Evolutionary conservation across 1,140 invertebrate genomes (phyloP), one percentile per base, ranked within the genome.

Genomic region (Tyrophagus putrescentiae): DNA sequence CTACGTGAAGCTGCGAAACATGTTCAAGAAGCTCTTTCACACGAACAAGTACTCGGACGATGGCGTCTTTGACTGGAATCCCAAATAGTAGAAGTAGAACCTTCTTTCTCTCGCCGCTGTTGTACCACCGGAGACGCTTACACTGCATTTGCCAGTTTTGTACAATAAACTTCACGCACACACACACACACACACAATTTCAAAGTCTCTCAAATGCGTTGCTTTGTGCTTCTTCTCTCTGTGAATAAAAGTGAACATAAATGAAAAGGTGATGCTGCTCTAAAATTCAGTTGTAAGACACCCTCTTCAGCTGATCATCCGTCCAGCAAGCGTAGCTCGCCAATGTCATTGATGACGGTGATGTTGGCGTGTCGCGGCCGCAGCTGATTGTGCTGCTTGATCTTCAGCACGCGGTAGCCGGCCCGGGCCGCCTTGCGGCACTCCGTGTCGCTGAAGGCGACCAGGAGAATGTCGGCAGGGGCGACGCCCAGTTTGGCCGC

Each of bases 31-130:
- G 68, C 69, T 76, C 50, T 71, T 76, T 68, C 68, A 71, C 45
- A 69, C 68, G 57, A 75, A 73, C 66, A 68, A 68, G 39, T 75
- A 68, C 64, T 69, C 71, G 27, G 72, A 70, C 65, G 75, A 76
- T 64, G 73, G 72, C 69, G 68, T 73, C 39, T 76, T 74, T 68
- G 75, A 76, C 64, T 76, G 75, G 75, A n/a, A n/a, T n/a, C n/a
- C n/a, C n/a, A n/a, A n/a, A n/a, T n/a, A n/a, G n/a, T n/a, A n/a
- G n/a, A n/a, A n/a, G n/a, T n/a, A n/a, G n/a, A n/a, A n/a, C n/a
- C n/a, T n/a, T n/a, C n/a, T n/a, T n/a, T n/a, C n/a, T n/a, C n/a
- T n/a, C n/a, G n/a, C n/a, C n/a, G n/a, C n/a, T n/a, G n/a, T n/a
- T n/a, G n/a, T n/a, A n/a, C n/a, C n/a, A n/a, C n/a, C n/a, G n/a